phyloP scores from a whole-genome alignment of 1,140 invertebrate genomes.

The Drosophila bocki region DNA sequence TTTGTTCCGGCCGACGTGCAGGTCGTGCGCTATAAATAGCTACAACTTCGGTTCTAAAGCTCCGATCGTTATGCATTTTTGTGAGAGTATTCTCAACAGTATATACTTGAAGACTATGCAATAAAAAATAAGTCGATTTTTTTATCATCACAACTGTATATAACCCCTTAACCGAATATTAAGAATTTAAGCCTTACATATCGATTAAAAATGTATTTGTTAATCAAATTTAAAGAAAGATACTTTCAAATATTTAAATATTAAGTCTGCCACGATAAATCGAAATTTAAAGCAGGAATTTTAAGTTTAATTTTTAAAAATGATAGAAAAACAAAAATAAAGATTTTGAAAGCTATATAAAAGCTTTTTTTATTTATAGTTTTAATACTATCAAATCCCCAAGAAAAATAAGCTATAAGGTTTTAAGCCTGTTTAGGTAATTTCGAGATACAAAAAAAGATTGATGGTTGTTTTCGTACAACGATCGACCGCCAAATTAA shows the following conservation, averaged over 20 bases:
- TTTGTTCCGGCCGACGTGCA: too few relatives aligned
- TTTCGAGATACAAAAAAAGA: not conserved
- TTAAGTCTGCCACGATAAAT: not conserved
- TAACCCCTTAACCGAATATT: too few relatives aligned
- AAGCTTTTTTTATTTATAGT: too few relatives aligned
- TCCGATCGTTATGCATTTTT: too few relatives aligned
- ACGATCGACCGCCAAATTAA: conserved; percentile 48
- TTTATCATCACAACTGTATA: too few relatives aligned
- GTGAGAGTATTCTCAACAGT: too few relatives aligned
- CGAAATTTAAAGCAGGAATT: not conserved
- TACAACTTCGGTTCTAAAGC: too few relatives aligned
- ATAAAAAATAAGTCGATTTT: too few relatives aligned
- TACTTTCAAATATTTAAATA: not conserved
- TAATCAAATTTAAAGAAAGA: not conserved
- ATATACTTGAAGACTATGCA: too few relatives aligned
- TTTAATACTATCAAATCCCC: not conserved
- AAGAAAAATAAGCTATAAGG: too few relatives aligned
- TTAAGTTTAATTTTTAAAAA: not conserved
- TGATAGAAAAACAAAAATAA: not conserved
- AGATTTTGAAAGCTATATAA: not conserved
- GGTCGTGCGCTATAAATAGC: too few relatives aligned
- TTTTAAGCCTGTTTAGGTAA: not conserved
- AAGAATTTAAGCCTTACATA: too few relatives aligned
- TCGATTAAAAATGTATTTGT: not conserved
- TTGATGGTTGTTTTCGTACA: not conserved